Percentiles rank a stretch among this genome's conserved stretches.
These are phyloP conservation scores for Sphaerophoria rueppellii DNA, from an alignment of 2,888 invertebrate species.

Conservation along the genomic window DNA sequence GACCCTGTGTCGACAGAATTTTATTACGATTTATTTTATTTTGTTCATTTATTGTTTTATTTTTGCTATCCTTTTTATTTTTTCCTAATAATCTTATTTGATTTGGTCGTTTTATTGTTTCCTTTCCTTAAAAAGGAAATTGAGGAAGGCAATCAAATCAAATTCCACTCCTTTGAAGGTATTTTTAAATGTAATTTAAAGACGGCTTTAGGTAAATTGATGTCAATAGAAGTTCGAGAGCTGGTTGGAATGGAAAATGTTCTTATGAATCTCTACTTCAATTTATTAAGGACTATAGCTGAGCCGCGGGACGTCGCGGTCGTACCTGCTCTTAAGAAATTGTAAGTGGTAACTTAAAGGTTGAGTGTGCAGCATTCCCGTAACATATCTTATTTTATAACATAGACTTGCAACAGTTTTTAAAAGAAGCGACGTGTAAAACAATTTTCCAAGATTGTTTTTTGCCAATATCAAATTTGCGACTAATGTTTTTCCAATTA, in stretches of 20 bases:
- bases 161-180: constrained; percentile 17
- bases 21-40: constrained; percentile 58
- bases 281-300: constrained; percentile 46
- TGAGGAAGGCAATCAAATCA: constrained; percentile 45
- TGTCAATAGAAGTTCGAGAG: neutral
- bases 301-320: no score
- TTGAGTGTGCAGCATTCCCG: no score
- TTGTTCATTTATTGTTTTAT: constrained; percentile 34
- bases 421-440: no score
- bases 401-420: no score
- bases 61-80: neutral
- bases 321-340: no score
- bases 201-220: neutral
- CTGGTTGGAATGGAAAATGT: neutral
- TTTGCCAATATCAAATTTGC: no score
- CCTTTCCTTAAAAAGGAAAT: constrained; percentile 22
- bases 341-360: no score
- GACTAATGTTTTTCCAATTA: no score
- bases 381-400: no score
- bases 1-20: constrained; percentile 10
- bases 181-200: constrained; percentile 40
- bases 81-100: constrained; percentile 51
- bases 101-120: constrained; percentile 18
- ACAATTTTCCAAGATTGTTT: no score
- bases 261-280: constrained; percentile 25